Base-by-base conservation (phyloP, 2,888 invertebrate genomes). In the Hoplodrina ambigua region DNA sequence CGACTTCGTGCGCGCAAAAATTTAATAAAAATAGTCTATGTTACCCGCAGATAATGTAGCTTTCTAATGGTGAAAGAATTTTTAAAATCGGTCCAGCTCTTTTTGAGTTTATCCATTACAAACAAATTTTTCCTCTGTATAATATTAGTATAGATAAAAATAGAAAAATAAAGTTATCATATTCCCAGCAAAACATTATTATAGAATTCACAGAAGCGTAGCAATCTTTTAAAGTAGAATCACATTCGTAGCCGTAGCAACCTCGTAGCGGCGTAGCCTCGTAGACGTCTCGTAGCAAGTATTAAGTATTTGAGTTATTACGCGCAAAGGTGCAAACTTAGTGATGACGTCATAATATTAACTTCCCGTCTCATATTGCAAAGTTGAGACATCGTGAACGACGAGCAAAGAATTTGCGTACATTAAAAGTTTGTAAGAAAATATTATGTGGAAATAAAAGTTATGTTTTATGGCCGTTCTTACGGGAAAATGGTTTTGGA, bases 201-300 rank as follows among this genome's bases (percentile, higher is more conserved):
- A 60, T 37, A 44, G 54, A 54, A 64, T 52, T 70, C 71, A 75
- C 20, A 53, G 33, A 63, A 70, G 49, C 66, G 60, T 69, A 69
- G 56, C 67, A 82, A 72, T 60, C 49, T 69, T 58, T 57, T 67
- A 74, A 30, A n/a, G n/a, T n/a, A n/a, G n/a, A n/a, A n/a, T 2
- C 19, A 72, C n/a, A 37, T 69, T 59, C 52, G 58, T 73, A 83
- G 67, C 59, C 58, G 37, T 66, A 54, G 82, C 53, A 50, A 56
- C 25, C 7, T 44, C 64, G 69, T 82, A 68, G 33, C 44, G 50
- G 53, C 56, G 72, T 80, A 80, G 62, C 62, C 64, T 25, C 44
- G 77, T 76, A 76, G 58, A 41, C 37, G 13, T 44, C 52, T 78
- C 78, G 80, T 82, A 84, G 78, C 79, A 84, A 83, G 68, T 72